Conservation (phyloP, 2,797 vertebrate species). For the Ctenosaura bakeri region DNA sequence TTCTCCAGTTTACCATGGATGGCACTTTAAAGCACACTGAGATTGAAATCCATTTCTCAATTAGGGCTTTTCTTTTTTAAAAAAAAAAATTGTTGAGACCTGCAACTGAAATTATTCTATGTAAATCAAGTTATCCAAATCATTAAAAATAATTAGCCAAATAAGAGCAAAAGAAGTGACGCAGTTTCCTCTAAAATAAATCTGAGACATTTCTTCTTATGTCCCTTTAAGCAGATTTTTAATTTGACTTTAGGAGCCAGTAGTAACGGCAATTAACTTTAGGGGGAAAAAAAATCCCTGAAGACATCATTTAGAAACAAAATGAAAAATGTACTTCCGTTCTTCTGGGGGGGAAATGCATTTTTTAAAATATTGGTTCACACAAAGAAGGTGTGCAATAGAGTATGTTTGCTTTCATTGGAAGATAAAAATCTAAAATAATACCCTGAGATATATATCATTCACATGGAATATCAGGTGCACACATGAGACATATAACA, state of each 20-base stretch:
- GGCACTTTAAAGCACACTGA: constrained; percentile 51
- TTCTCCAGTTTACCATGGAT: constrained; percentile 60
- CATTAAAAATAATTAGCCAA: constrained; percentile 40
- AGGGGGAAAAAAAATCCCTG: neutral
- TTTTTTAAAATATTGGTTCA: constrained; percentile 56
- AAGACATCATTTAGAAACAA: constrained; percentile 20
- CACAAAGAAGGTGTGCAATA: constrained; percentile 69
- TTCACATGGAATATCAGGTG: constrained; percentile 71
- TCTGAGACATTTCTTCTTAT: neutral
- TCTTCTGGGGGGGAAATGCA: neutral
- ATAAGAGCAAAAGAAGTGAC: constrained; percentile 33
- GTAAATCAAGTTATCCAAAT: constrained; percentile 50
- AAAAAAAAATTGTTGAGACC: constrained; percentile 40
- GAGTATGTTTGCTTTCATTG: constrained; percentile 49
- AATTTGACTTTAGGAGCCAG: constrained; percentile 18
- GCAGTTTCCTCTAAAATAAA: neutral
- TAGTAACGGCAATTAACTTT: constrained; percentile 6
- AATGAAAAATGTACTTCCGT: constrained; percentile 15
- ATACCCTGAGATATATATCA: constrained; percentile 57
- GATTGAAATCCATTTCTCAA: constrained; percentile 55
- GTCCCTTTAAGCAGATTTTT: constrained; percentile 29
- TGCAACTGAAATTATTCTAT: constrained; percentile 48
- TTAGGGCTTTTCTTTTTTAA: constrained; percentile 52
- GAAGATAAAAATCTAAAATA: constrained; percentile 58
- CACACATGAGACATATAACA: constrained; percentile 58